These are phyloP conservation scores for Phoenicopterus ruber DNA, from an alignment of 2,113 vertebrate species.

Conservation along the genomic window DNA sequence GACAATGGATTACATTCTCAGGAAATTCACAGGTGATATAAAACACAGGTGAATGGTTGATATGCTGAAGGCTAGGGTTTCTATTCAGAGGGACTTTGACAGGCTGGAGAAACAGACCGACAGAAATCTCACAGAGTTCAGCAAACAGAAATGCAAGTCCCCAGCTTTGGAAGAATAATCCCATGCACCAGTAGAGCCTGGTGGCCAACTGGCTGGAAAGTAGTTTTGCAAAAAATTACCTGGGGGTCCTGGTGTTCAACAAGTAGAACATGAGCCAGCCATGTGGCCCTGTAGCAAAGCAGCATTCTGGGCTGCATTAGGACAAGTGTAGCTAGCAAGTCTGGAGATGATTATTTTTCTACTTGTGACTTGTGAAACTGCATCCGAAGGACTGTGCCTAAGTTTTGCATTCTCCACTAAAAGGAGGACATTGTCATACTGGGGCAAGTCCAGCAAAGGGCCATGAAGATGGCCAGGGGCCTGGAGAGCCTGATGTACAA, in stretches of 20 bases:
- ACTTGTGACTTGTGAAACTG: neutral
- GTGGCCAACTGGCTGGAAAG: neutral
- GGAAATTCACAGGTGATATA: neutral
- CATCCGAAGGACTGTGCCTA: neutral
- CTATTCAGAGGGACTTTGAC: neutral
- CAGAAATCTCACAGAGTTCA: neutral
- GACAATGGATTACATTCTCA: neutral
- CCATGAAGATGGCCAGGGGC: neutral
- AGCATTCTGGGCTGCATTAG: too few relatives aligned
- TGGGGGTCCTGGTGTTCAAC: neutral
- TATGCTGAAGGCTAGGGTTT: neutral
- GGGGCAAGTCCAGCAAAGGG: neutral
- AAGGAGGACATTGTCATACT: neutral
- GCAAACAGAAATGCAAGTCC: neutral
- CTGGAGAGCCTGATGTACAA: neutral
- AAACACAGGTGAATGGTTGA: neutral
- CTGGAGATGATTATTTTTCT: neutral
- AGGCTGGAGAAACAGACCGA: neutral
- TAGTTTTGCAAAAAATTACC: neutral
- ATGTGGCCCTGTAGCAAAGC: neutral
- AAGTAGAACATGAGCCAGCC: neutral
- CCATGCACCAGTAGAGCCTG: neutral
- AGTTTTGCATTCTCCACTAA: neutral
- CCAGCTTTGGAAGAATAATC: neutral
- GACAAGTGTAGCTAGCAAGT: neutral